phyloP scores from a whole-genome alignment of 2,888 invertebrate genomes.

The Eustalomyia histrio region DNA sequence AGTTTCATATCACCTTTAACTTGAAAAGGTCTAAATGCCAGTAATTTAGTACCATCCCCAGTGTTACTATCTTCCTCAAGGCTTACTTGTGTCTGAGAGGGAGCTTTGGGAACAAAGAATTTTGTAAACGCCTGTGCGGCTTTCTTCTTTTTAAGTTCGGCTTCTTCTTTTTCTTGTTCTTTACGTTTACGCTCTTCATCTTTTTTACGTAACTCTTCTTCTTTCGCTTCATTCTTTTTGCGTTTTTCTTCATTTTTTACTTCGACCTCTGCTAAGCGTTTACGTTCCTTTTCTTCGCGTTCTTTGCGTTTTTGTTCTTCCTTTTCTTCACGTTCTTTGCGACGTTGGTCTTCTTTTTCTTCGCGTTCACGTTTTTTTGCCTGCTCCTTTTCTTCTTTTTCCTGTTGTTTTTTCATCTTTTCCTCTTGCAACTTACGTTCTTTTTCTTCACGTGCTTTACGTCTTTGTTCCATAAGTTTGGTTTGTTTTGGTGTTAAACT shows the following conservation, averaged over 20 bases:
- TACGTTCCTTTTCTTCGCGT: constrained; percentile 78
- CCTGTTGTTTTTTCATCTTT: constrained; percentile 77
- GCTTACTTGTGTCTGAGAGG: constrained; percentile 69
- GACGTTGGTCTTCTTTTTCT: constrained; percentile 80
- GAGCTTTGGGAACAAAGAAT: constrained; percentile 85
- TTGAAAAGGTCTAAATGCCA: constrained; percentile 84
- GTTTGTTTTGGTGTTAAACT: constrained; percentile 74
- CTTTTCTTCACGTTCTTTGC: constrained; percentile 80
- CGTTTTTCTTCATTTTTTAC: constrained; percentile 73
- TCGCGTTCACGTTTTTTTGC: constrained; percentile 77
- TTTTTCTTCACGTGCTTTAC: constrained; percentile 76
- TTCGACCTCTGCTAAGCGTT: constrained; percentile 75
- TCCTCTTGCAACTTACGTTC: constrained; percentile 80
- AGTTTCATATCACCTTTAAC: constrained; percentile 93
- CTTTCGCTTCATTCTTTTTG: constrained; percentile 72
- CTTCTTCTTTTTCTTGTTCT: constrained; percentile 85
- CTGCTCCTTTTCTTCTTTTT: constrained; percentile 74
- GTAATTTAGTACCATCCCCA: constrained; percentile 66
- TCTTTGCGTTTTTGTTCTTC: constrained; percentile 79
- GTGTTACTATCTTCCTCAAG: constrained; percentile 73
- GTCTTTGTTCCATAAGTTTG: constrained; percentile 72
- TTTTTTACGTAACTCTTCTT: constrained; percentile 77
- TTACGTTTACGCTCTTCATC: constrained; percentile 81
- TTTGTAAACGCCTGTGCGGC: constrained; percentile 89
- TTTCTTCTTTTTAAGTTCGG: constrained; percentile 88